A percentile compares a stretch with the other conserved stretches of the same genome.
Evolutionary conservation across 2,888 invertebrate genomes (phyloP).

Genomic region (Perdita meconis): DNA sequence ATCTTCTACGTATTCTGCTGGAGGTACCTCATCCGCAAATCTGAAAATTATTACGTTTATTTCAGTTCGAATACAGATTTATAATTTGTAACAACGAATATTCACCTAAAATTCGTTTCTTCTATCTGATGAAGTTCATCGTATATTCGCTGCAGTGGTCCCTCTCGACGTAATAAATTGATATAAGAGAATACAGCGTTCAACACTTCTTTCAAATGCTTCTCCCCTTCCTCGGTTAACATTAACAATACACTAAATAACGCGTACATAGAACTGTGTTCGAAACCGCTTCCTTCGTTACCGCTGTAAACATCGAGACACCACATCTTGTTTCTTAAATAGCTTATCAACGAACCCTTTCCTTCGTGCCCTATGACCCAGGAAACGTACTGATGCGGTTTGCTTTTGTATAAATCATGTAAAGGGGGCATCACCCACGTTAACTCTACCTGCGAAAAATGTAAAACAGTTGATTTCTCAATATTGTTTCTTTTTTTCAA

Average conservation of each 20-base stretch:
- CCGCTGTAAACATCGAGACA: slow-evolving; percentile 90
- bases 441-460: slow-evolving; percentile 85
- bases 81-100: no score
- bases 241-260: slow-evolving; percentile 90
- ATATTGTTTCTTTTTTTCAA: background rate
- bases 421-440: slow-evolving; percentile 88
- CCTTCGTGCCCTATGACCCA: slow-evolving; percentile 94
- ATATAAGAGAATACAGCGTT: slow-evolving; percentile 92
- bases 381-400: slow-evolving; percentile 91
- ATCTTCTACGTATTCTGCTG: slow-evolving; percentile 91
- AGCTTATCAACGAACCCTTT: slow-evolving; percentile 92
- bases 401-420: slow-evolving; percentile 89
- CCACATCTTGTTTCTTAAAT: slow-evolving; percentile 91
- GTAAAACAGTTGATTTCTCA: no score
- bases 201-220: slow-evolving; percentile 90
- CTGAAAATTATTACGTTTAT: slow-evolving; percentile 77
- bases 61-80: background rate
- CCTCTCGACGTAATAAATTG: slow-evolving; percentile 88
- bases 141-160: slow-evolving; percentile 89
- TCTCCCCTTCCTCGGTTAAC: slow-evolving; percentile 91
- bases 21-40: slow-evolving; percentile 89
- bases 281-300: slow-evolving; percentile 90
- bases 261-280: slow-evolving; percentile 92
- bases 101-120: slow-evolving; percentile 86
- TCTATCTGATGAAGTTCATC: slow-evolving; percentile 86